Base-by-base conservation (phyloP, 2,113 vertebrate genomes). In the Callopanchax toddi region DNA sequence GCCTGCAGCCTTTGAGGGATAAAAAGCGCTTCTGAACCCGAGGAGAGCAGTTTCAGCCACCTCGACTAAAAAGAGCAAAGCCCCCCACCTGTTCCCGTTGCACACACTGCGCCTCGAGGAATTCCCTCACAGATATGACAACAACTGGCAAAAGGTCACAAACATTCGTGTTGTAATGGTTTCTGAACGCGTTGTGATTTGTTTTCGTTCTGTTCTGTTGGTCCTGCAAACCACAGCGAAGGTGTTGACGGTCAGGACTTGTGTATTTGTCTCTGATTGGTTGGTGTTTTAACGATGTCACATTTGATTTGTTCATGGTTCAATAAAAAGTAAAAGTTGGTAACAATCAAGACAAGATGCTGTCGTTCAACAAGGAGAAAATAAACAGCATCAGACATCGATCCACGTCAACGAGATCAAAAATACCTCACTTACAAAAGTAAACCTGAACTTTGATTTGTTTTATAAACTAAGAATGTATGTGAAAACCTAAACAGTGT, bases 1-100 rank as follows among this genome's bases (percentile, higher is more conserved):
- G 82, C 56, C 73, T 54, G 74, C 75, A 81, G 82, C 76, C 83
- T 78, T 85, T 73, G 4, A 77, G 86, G 74, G 68, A 82, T 64
- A 48, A 78, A 67, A 71, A 71, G 52, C 45, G 46, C 73, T 29
- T 37, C 65, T 60, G 58, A 25, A 73, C 79, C 81, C 44, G 76
- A 61, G 67, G 71, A 80, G 79, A 59, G 79, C 74, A 63, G 67
- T 43, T 79, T 23, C 74, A 67, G 74, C 62, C 73, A 61, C 71
- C 71, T 78, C 74, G 15, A 6, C 70, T 75, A 61, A 73, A 84
- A 71, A 77, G 63, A 66, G 67, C 60, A 62, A 26, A 20, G 5
- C 13, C 45, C 5, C 51, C 11, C 18, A 22, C 53, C 53, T 7
- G 22, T 13, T 57, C 11, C 11, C 5, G 5, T 32, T 11, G n/a